These are phyloP conservation scores for Agonum fuliginosum DNA, from an alignment of 2,888 invertebrate species.

Conservation along the genomic window DNA sequence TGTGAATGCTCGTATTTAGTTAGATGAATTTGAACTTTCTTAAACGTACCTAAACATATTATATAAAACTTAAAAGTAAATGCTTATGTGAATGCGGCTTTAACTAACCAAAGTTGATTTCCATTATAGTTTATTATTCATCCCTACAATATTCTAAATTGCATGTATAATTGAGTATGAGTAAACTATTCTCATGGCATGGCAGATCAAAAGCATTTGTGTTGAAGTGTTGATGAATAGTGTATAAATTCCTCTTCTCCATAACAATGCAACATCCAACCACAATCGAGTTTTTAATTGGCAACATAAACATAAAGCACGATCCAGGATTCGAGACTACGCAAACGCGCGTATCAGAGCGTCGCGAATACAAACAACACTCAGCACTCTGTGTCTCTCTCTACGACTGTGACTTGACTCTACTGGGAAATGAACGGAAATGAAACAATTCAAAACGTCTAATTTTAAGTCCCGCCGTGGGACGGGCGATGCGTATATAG, in stretches of 20 bases:
- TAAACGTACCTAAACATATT: too few relatives aligned
- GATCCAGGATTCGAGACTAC: neutral
- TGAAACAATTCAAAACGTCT: conserved; percentile 59
- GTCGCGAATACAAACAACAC: conserved; percentile 12
- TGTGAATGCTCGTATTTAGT: too few relatives aligned
- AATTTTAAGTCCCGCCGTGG: conserved; percentile 54
- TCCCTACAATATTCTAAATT: too few relatives aligned
- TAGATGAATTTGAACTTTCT: too few relatives aligned
- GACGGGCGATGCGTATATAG: conserved; percentile 43
- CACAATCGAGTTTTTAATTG: conserved; percentile 33
- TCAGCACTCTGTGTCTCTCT: neutral
- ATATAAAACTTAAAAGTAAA: too few relatives aligned
- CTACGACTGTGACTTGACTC: neutral
- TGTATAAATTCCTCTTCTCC: conserved; percentile 5
- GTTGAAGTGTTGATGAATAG: too few relatives aligned
- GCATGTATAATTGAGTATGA: too few relatives aligned
- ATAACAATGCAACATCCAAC: conserved; percentile 7
- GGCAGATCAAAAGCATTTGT: too few relatives aligned
- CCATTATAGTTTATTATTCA: too few relatives aligned
- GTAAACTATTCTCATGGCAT: too few relatives aligned
- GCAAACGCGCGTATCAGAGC: conserved; percentile 19
- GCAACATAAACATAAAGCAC: conserved; percentile 34
- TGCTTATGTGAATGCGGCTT: too few relatives aligned
- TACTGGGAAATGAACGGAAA: conserved; percentile 55
- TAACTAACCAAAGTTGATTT: too few relatives aligned